Percentiles rank a stretch among this genome's conserved stretches.
Evolutionary conservation across 1,140 invertebrate genomes (phyloP).

Genomic region (Drosophila arizonae): DNA sequence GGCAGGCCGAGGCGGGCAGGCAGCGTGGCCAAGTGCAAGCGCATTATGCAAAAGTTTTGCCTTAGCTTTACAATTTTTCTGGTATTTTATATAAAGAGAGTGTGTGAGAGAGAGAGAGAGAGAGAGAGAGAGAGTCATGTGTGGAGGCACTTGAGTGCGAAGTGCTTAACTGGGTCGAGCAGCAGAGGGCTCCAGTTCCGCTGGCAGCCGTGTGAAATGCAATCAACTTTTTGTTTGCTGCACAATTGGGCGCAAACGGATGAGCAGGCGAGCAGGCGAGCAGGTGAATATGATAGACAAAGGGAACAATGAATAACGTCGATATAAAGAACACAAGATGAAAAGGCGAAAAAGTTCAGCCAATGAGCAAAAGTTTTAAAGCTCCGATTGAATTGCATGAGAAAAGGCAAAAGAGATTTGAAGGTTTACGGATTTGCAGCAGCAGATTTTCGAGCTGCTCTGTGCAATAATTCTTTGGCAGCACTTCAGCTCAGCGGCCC

Average conservation of each 20-base stretch:
- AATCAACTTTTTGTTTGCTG: constrained; percentile 56
- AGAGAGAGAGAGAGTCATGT: constrained; percentile 11
- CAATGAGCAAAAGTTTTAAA: constrained; percentile 29
- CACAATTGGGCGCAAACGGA: constrained; percentile 40
- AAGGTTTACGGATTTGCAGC: too few species aligned
- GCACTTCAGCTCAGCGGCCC: constrained; percentile 23
- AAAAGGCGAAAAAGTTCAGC: neutral
- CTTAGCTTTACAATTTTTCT: constrained; percentile 11
- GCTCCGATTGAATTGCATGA: constrained; percentile 27
- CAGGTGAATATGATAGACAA: constrained; percentile 19
- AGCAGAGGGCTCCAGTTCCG: constrained; percentile 17
- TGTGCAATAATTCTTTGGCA: constrained; percentile 23
- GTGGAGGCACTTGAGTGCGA: constrained; percentile 44
- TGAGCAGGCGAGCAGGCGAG: constrained; percentile 1
- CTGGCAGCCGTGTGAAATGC: constrained; percentile 42
- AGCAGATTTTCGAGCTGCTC: neutral
- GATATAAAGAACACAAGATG: too few species aligned
- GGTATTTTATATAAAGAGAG: constrained; percentile 9
- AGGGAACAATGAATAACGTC: neutral
- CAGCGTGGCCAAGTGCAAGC: constrained; percentile 27
- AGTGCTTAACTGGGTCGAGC: constrained; percentile 51
- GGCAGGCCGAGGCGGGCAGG: neutral
- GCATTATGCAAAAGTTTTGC: constrained; percentile 48
- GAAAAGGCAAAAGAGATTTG: too few species aligned
- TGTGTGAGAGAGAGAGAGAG: too few species aligned